Base-by-base conservation (phyloP, 1,140 invertebrate species). In the Tetraneura akinire region DNA sequence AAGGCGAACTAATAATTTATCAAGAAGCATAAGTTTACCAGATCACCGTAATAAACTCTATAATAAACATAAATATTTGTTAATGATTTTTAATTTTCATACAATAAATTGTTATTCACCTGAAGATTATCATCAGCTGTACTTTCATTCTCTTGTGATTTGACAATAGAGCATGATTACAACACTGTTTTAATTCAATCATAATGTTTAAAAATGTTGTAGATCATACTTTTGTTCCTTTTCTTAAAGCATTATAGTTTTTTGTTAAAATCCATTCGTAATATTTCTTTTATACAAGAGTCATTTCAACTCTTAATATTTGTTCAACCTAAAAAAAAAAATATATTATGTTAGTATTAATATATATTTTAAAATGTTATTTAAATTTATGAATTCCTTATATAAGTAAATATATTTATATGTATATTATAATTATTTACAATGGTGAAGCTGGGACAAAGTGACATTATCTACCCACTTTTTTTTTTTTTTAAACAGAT, bases 221-320 rank as follows among this genome's bases (percentile, higher is more conserved):
- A 1, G 95, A 92, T 6, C 94, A 97, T 3, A 97, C 96, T 84
- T 96, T 97, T 0, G 93, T 90, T 11, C 97, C 97, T 88, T 98
- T 98, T 32, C 94, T 89, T 66, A 99, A 87, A 1, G 96, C 96
- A 85, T 94, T 94, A 84, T 98, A 99, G 87, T 99, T 99, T 87
- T 98, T 98, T 57, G 97, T 99, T 18, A 99, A 88, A 84, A 99
- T 99, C 95, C 96, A 98, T 87, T 97, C 98, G 85, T 99, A 99
- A 87, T 97, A 99, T 87, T 99, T 96, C 87, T 97, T 99, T 86
- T 99, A 98, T 81, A 97, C 88, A 3, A 93, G 91, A 47, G 84
- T 84, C 84, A 84, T 84, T 88, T 99, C 97, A 5, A 99, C 97
- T 26, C 98, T 89, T 47, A 99, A 88, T 85, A 99, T 99, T 89